Percentiles rank a stretch among this genome's conserved stretches.
These are phyloP conservation scores for Homalodisca vitripennis DNA, from an alignment of 1,140 invertebrate species.

Conservation along the genomic window DNA sequence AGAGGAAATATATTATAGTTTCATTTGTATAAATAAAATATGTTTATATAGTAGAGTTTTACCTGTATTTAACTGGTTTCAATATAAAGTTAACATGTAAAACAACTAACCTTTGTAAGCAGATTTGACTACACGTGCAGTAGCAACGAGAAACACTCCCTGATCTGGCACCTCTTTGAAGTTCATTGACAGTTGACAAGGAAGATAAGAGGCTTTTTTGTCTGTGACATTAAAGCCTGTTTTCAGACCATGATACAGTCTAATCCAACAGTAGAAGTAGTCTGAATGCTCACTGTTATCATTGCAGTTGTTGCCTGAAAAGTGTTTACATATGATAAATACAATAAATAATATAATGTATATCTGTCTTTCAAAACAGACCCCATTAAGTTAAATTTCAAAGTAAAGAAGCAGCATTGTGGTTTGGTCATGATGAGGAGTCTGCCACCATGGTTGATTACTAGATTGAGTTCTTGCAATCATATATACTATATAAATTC, in stretches of 20 bases:
- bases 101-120: slow-evolving; percentile 80
- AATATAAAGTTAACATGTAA: too few species aligned
- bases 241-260: slow-evolving; percentile 55
- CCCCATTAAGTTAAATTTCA: too few species aligned
- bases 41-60: too few species aligned
- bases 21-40: too few species aligned
- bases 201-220: slow-evolving; percentile 61
- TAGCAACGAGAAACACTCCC: slow-evolving; percentile 63
- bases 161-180: slow-evolving; percentile 57
- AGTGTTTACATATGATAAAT: not conserved
- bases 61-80: too few species aligned
- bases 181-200: slow-evolving; percentile 70
- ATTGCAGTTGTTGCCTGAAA: not conserved
- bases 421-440: not conserved
- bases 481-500: not conserved
- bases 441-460: not conserved
- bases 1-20: too few species aligned
- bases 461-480: too few species aligned
- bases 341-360: not conserved
- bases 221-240: slow-evolving; percentile 60
- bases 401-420: not conserved
- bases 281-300: slow-evolving; percentile 33
- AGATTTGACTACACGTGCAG: slow-evolving; percentile 68
- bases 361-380: not conserved
- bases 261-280: slow-evolving; percentile 53